A percentile compares a stretch with the other conserved stretches of the same genome.
Evolutionary conservation across 1,140 invertebrate genomes (phyloP).

Genomic region (Drosophila melanogaster): DNA sequence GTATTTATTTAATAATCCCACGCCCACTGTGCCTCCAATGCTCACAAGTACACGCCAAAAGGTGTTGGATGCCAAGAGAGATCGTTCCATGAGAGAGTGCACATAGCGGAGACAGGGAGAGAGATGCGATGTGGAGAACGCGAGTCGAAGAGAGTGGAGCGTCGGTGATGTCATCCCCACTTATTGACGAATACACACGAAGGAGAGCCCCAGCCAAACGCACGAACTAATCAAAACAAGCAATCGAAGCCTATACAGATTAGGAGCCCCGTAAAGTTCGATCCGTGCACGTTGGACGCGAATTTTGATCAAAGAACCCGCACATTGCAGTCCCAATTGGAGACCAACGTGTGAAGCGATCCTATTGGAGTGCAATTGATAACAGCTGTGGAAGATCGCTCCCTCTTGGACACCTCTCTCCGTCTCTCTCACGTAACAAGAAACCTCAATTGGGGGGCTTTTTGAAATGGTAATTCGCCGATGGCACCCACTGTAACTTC

Average conservation of each 20-base stretch:
- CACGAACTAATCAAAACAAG: constrained; percentile 68
- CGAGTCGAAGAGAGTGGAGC: constrained; percentile 27
- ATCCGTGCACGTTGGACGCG: constrained; percentile 30
- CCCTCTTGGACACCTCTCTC: constrained; percentile 7
- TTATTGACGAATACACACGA: constrained; percentile 48
- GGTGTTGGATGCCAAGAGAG: constrained; percentile 59
- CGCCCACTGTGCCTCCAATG: constrained; percentile 48
- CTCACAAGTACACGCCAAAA: constrained; percentile 41
- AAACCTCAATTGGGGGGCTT: constrained; percentile 11
- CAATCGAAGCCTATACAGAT: constrained; percentile 65
- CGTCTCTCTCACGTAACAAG: background rate
- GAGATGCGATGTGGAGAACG: constrained; percentile 13
- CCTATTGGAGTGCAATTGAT: constrained; percentile 24
- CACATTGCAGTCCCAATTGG: constrained; percentile 30
- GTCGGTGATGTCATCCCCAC: constrained; percentile 75
- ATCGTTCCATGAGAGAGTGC: constrained; percentile 20
- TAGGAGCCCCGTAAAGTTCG: constrained; percentile 36
- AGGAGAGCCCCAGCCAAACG: constrained; percentile 13
- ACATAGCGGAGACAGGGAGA: background rate
- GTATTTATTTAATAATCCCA: background rate
- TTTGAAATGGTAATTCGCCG: constrained; percentile 20
- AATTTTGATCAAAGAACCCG: constrained; percentile 39
- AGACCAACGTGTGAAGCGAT: constrained; percentile 13
- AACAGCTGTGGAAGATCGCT: constrained; percentile 19
- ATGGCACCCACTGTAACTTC: constrained; percentile 32